Base-by-base conservation (phyloP, 2,888 invertebrate genomes). In the Chesias legatella region DNA sequence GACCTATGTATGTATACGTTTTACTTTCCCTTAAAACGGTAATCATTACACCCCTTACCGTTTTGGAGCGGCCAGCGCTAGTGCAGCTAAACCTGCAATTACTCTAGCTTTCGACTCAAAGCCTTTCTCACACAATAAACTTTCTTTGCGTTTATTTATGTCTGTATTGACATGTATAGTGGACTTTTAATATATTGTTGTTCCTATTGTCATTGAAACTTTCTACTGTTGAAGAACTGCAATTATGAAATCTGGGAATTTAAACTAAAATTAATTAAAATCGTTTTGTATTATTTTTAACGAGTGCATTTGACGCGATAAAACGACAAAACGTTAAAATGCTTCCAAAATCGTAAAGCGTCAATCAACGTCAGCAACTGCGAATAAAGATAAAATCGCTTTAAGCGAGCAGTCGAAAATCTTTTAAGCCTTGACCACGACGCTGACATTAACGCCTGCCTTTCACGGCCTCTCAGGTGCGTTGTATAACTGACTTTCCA, bases 401-500 rank as follows among this genome's bases (percentile, higher is more conserved):
- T 72, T 74, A 76, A 71, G 73, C 74, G 75, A 75, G 72, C 74
- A 66, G 64, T 73, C 66, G 71, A 80, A 81, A 71, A 69, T 59
- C 32, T 48, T 46, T 69, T 59, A 74, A 82, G 82, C 86, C 88
- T 86, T 88, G 86, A 86, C 86, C 86, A 85, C 83, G 77, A 70
- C 63, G 66, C 81, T 84, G 86, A 84, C 85, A 85, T 85, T 84
- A 85, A 79, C 59, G 68, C 64, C 64, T 65, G 79, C 86, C 88
- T 88, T 88, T 88, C 86, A 85, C 86, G 79, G 73, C 72, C 59
- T 67, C 64, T 83, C 80, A 83, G 75, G 83, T 86, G 78, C 69
- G 80, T 86, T 86, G 83, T 83, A 85, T 85, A 85, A 84, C 83
- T 67, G 58, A 84, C 85, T 88, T 86, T 86, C 86, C 84, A 81